These are phyloP conservation scores for Popillia japonica DNA, from an alignment of 1,140 invertebrate species.

Conservation along the genomic window DNA sequence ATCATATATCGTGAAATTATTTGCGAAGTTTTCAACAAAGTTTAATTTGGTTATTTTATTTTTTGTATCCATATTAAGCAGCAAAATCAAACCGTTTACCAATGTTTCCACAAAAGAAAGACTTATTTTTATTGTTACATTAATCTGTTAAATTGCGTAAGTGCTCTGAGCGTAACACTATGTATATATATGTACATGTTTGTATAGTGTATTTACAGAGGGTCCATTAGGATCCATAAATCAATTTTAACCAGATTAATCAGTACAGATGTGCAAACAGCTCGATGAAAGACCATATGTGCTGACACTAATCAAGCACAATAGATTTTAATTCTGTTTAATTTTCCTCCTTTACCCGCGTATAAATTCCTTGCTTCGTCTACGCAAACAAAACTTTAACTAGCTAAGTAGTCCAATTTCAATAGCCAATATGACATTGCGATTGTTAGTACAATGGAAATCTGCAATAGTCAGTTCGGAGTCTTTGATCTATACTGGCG, in stretches of 20 bases:
- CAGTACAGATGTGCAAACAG: neutral
- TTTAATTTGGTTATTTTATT: too few species aligned
- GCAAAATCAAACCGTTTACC: too few species aligned
- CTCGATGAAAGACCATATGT: neutral
- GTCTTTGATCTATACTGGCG: neutral
- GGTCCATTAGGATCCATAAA: neutral
- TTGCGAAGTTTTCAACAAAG: too few species aligned
- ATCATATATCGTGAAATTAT: too few species aligned
- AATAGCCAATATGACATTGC: neutral
- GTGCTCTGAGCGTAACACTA: too few species aligned
- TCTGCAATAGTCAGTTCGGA: neutral
- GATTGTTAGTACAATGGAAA: neutral
- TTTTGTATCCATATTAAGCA: too few species aligned
- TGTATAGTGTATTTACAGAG: neutral
- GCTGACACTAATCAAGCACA: slow-evolving; percentile 2
- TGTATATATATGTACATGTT: too few species aligned
- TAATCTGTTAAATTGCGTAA: too few species aligned
- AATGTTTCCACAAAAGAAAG: too few species aligned
- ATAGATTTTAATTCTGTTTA: neutral
- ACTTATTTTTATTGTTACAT: too few species aligned
- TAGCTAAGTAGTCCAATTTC: too few species aligned
- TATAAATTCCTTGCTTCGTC: neutral
- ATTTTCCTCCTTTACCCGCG: neutral
- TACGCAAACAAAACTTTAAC: too few species aligned
- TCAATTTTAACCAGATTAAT: neutral